These are phyloP conservation scores for Platycnemis pennipes DNA, from an alignment of 2,888 invertebrate genomes.

Conservation along the genomic window DNA sequence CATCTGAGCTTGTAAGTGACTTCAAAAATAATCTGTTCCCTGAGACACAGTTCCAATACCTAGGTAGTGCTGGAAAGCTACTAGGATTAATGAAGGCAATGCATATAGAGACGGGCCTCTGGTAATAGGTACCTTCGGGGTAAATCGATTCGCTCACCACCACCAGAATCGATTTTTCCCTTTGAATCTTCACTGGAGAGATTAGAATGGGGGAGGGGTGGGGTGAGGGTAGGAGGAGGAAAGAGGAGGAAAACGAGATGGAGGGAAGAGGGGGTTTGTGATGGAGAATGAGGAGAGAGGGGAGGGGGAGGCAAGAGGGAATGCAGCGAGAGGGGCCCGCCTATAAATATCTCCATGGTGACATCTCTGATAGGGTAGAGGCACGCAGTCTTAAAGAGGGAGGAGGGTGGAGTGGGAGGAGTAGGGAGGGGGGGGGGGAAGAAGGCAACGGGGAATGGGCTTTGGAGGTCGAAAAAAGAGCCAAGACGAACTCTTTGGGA, in stretches of 20 bases:
- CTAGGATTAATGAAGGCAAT: too few species aligned
- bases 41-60: too few species aligned
- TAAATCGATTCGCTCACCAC: too few species aligned
- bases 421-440: not conserved
- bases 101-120: too few species aligned
- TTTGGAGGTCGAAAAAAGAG: conserved; percentile 18
- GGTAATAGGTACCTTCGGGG: too few species aligned
- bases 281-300: conserved; percentile 54
- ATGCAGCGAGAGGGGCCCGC: conserved; percentile 22
- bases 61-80: too few species aligned
- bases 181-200: not conserved
- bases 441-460: conserved; percentile 2
- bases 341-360: conserved; percentile 67
- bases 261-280: conserved; percentile 67
- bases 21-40: too few species aligned
- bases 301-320: not conserved
- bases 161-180: not conserved
- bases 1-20: too few species aligned
- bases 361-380: conserved; percentile 68
- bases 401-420: not conserved
- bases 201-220: not conserved
- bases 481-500: not conserved
- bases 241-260: conserved; percentile 63
- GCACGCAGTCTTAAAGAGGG: conserved; percentile 54
- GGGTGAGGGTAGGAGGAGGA: conserved; percentile 47